Percentiles rank a stretch among this genome's conserved stretches.
phyloP scores from a whole-genome alignment of 2,888 invertebrate species.

The Parasteatoda lunata region DNA sequence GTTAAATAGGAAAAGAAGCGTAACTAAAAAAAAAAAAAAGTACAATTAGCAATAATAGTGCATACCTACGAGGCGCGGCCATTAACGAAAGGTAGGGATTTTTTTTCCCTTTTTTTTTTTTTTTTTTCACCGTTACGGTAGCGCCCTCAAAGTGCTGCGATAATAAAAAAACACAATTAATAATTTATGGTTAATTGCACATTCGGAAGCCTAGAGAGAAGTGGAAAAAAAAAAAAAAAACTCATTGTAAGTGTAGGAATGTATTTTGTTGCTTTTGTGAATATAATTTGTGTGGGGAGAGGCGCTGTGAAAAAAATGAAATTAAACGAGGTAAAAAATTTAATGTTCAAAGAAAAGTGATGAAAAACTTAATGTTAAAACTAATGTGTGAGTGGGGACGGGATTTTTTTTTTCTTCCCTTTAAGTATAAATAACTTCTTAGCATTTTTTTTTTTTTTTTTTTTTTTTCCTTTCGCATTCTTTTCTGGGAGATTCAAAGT shows the following conservation, averaged over 20 bases:
- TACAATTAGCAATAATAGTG: constrained; percentile 68
- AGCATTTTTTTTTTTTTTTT: constrained; percentile 15
- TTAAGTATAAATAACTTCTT: constrained; percentile 41
- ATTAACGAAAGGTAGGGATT: constrained; percentile 57
- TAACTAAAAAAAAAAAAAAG: constrained; percentile 45
- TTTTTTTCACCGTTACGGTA: background rate
- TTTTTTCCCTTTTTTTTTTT: constrained; percentile 15
- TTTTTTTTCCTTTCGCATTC: constrained; percentile 15
- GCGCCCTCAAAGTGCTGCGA: background rate
- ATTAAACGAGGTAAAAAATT: constrained; percentile 51
- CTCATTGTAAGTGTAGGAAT: constrained; percentile 50
- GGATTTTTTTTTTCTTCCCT: constrained; percentile 27
- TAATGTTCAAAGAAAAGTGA: constrained; percentile 60
- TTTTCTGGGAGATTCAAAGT: constrained; percentile 33
- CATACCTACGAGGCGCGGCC: constrained; percentile 57
- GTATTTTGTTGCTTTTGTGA: constrained; percentile 37
- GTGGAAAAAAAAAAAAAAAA: constrained; percentile 29
- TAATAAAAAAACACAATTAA: constrained; percentile 59
- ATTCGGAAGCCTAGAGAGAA: constrained; percentile 29
- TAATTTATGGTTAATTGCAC: constrained; percentile 69
- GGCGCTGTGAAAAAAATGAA: constrained; percentile 58
- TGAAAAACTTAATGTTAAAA: constrained; percentile 66
- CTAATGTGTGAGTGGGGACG: constrained; percentile 58
- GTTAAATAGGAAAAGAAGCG: constrained; percentile 42
- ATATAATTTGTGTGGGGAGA: constrained; percentile 30